Conservation (phyloP, 2,888 invertebrate genomes). For the Chesias legatella region DNA sequence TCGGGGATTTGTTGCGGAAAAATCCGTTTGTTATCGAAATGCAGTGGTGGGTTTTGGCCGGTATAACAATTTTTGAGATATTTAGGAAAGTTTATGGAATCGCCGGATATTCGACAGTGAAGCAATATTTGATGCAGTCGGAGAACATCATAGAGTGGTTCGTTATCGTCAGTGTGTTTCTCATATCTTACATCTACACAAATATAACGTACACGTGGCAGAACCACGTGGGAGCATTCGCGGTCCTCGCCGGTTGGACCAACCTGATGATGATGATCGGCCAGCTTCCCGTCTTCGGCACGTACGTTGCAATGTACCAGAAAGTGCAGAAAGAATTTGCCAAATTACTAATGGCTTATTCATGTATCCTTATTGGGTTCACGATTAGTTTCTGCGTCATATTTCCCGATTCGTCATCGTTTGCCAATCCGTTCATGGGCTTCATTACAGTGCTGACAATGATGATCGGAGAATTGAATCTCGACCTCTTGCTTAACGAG, state of each 20-base stretch:
- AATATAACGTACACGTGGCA: slow-evolving; percentile 89
- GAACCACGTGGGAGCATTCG: slow-evolving; percentile 92
- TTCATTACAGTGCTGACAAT: slow-evolving; percentile 91
- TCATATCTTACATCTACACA: slow-evolving; percentile 90
- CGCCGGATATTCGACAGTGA: slow-evolving; percentile 89
- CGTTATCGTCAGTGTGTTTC: slow-evolving; percentile 90
- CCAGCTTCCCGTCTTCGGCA: slow-evolving; percentile 91
- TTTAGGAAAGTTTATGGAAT: slow-evolving; percentile 90
- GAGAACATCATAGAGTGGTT: slow-evolving; percentile 95
- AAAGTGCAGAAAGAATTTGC: slow-evolving; percentile 93
- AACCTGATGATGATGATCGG: slow-evolving; percentile 96
- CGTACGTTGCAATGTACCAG: slow-evolving; percentile 95
- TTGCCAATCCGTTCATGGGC: slow-evolving; percentile 91
- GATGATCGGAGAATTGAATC: slow-evolving; percentile 93
- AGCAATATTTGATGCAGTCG: slow-evolving; percentile 89
- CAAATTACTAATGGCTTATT: slow-evolving; percentile 91
- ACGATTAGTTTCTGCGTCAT: slow-evolving; percentile 94
- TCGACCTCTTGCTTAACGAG: slow-evolving; percentile 87
- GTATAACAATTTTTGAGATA: slow-evolving; percentile 89
- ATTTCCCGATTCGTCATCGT: slow-evolving; percentile 90
- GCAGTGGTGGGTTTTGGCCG: slow-evolving; percentile 91
- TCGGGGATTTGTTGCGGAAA: slow-evolving; percentile 86
- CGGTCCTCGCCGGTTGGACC: slow-evolving; percentile 92
- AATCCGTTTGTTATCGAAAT: slow-evolving; percentile 89
- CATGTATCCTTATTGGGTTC: slow-evolving; percentile 91